Evolutionary conservation across 2,888 invertebrate species (phyloP).

Genomic region (Mimas tiliae): DNA sequence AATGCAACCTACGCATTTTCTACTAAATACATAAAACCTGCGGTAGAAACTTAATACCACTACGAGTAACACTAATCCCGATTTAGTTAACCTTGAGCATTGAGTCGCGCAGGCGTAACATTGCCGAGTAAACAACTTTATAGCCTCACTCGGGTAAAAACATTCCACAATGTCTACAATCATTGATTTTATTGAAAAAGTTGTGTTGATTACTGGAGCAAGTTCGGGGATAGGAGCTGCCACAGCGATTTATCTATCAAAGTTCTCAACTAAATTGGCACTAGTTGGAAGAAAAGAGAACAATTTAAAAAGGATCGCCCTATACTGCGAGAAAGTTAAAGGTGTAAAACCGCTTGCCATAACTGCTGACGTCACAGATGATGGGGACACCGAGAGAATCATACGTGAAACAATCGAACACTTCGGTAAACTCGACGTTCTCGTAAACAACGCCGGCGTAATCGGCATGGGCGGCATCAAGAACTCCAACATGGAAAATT

Average conservation of each 20-base stretch:
- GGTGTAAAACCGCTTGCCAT: conserved; percentile 82
- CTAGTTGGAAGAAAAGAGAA: conserved; percentile 83
- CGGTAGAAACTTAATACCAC: not conserved
- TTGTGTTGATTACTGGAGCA: conserved; percentile 87
- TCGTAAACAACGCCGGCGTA: conserved; percentile 95
- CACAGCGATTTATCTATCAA: conserved; percentile 87
- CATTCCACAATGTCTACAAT: conserved; percentile 33
- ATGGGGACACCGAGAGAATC: conserved; percentile 87
- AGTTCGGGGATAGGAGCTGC: conserved; percentile 91
- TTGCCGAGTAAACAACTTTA: conserved; percentile 41
- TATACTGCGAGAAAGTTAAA: conserved; percentile 84
- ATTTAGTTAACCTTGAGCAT: conserved; percentile 33
- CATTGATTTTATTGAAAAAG: conserved; percentile 86
- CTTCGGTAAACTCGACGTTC: conserved; percentile 89
- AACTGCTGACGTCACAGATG: conserved; percentile 87
- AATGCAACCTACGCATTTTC: not conserved
- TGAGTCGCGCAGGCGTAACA: conserved; percentile 39
- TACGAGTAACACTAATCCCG: conserved; percentile 30
- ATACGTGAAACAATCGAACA: conserved; percentile 88
- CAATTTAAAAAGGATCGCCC: conserved; percentile 65
- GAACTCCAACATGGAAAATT: conserved; percentile 90
- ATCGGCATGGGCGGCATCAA: conserved; percentile 92
- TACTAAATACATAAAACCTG: not conserved
- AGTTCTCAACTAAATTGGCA: conserved; percentile 86
- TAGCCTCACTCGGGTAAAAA: conserved; percentile 34